A percentile compares a stretch with the other conserved stretches of the same genome.
These are phyloP conservation scores for Sebastes schlegelii DNA, from an alignment of 2,113 vertebrate species.

Conservation along the genomic window DNA sequence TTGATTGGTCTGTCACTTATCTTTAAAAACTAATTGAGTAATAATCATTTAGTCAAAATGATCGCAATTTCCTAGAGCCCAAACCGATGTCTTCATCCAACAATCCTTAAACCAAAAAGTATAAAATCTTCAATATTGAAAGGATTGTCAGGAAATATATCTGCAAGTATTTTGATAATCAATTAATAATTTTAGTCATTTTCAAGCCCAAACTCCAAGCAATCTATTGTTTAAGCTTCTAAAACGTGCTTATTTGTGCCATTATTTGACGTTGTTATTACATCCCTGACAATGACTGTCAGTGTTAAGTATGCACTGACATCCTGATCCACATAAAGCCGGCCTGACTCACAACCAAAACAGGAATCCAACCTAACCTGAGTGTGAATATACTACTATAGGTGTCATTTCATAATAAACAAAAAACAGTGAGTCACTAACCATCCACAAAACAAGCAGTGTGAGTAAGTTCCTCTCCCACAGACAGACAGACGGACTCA, in stretches of 20 bases:
- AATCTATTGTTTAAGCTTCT: neutral
- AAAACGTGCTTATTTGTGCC: neutral
- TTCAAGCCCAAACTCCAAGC: neutral
- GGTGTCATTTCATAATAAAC: neutral
- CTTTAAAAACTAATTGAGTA: neutral
- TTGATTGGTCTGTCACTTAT: neutral
- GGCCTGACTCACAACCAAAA: neutral
- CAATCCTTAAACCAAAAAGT: neutral
- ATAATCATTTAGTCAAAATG: neutral
- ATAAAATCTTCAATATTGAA: neutral
- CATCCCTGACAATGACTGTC: neutral
- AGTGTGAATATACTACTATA: neutral
- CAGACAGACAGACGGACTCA: neutral
- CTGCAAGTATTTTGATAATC: neutral
- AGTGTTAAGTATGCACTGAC: neutral
- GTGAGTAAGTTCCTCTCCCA: neutral
- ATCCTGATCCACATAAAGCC: neutral
- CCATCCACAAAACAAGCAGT: conserved; percentile 8
- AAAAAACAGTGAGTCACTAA: conserved; percentile 16
- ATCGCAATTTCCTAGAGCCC: neutral
- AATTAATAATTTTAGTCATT: neutral
- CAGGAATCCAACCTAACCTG: neutral
- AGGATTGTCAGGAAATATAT: neutral
- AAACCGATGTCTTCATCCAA: neutral
- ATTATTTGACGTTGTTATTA: conserved; percentile 1